phyloP scores from a whole-genome alignment of 2,797 vertebrate genomes.

The Cottoperca gobio region DNA sequence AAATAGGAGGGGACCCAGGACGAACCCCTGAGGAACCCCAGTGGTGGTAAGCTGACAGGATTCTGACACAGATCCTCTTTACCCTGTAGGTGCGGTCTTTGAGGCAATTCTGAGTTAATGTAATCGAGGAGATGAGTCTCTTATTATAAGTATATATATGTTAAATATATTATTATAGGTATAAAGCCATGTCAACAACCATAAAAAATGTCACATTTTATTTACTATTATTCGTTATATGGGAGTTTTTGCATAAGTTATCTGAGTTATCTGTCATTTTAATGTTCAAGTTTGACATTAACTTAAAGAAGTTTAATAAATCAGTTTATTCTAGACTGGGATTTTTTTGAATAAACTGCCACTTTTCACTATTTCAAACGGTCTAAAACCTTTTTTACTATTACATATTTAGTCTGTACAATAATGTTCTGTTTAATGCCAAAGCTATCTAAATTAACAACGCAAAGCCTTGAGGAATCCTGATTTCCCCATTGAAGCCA shows the following conservation, averaged over 20 bases:
- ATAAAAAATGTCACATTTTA: neutral
- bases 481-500: too few species aligned
- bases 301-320: neutral
- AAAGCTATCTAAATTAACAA: too few species aligned
- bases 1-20: too few species aligned
- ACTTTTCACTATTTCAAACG: neutral
- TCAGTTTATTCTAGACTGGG: neutral
- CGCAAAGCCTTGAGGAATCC: too few species aligned
- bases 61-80: too few species aligned
- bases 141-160: neutral
- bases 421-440: neutral
- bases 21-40: too few species aligned
- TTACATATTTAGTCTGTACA: too few species aligned
- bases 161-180: too few species aligned
- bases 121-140: neutral
- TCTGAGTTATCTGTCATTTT: neutral
- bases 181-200: neutral
- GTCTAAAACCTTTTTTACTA: neutral
- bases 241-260: neutral
- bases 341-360: neutral
- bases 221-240: too few species aligned
- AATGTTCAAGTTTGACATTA: neutral
- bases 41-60: too few species aligned
- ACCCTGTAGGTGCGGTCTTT: too few species aligned
- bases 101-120: neutral